Evolutionary conservation across 2,888 invertebrate species (phyloP), one percentile per base, ranked within the genome.

Genomic region (Spicauda simplicius): DNA sequence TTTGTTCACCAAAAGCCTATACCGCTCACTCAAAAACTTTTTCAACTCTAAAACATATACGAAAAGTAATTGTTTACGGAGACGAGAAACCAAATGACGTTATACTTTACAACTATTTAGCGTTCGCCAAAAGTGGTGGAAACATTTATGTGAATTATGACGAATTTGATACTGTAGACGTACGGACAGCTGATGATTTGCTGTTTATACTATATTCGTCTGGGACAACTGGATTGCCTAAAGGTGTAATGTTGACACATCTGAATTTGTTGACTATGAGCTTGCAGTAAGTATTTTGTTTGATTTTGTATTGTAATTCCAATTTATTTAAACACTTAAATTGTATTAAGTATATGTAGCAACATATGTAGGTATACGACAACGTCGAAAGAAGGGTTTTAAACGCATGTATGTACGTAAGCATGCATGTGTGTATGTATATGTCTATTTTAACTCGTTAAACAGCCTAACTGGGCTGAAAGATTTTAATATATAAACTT

Each of bases 161-260:
- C 0, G 79, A 85, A 0, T 90, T 90, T 48, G 48, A 71, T 3
- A 72, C 79, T 0, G 82, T 77, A 0, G 85, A 86, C 8, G 85
- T 88, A 0, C 56, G 76, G 1, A 87, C 87, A 0, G 82, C 84
- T 45, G 74, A 62, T 0, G 91, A 91, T 30, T 76, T 82, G 0
- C 48, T 81, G 10, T 76, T 87, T 11, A 79, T 91, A 16, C 55
- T 90, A 30, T 91, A 90, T 68, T 91, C 91, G 0, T 91, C 91
- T 2, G 91, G 91, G 0, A 91, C 91, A 0, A 91, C 91, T 0
- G 91, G 91, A 0, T 10, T 91, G 58, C 86, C 90, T 0, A 91
- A 91, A 72, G 91, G 90, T 2, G 91, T 91, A 0, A 82, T 88
- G 83, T 33, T 84, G 19, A 83, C 90, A 0, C 91, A 91, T 72